These are phyloP conservation scores for Loris lydekkerianus DNA, from an alignment of 2,797 vertebrate genomes.

Conservation along the genomic window DNA sequence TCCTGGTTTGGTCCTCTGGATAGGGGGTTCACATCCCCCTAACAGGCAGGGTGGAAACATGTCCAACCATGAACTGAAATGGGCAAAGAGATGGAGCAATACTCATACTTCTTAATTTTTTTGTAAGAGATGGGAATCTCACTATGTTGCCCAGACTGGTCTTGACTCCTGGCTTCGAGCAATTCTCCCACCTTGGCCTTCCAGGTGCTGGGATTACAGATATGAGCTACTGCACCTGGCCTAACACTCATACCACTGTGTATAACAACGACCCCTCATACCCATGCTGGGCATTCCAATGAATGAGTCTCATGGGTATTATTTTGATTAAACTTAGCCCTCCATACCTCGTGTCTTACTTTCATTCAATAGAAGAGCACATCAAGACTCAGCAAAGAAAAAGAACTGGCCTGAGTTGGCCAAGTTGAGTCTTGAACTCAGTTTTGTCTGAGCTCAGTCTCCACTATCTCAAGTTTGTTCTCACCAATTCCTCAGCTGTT, in stretches of 20 bases:
- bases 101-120: neutral
- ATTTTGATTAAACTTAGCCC: neutral
- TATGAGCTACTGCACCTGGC: neutral
- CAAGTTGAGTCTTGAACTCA: neutral
- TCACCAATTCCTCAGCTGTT: accelerated
- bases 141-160: neutral
- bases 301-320: accelerated
- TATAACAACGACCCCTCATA: accelerated
- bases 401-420: neutral
- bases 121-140: neutral
- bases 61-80: neutral
- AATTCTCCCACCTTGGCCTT: neutral
- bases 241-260: too few relatives aligned
- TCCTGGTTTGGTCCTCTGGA: neutral
- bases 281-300: accelerated
- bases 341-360: neutral
- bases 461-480: neutral
- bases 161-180: neutral
- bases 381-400: neutral
- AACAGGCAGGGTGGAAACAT: neutral
- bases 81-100: neutral
- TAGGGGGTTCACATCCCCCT: neutral
- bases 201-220: neutral
- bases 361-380: neutral
- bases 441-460: neutral